phyloP scores from a whole-genome alignment of 1,140 invertebrate species.

The Tetranychus urticae region DNA sequence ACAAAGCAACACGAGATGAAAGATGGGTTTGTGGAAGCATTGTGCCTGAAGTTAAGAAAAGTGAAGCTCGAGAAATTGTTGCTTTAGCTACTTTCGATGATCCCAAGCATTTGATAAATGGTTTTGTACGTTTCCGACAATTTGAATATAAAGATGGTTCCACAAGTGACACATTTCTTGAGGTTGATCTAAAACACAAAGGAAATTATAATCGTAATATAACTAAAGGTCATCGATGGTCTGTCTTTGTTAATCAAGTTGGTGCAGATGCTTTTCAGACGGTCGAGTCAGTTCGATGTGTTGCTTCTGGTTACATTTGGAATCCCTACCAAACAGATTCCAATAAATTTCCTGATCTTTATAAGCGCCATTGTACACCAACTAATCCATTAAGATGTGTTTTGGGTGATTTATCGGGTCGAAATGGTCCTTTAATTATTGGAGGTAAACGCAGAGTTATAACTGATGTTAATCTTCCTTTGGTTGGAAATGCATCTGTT shows the following conservation, averaged over 20 bases:
- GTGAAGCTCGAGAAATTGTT: conserved; percentile 53
- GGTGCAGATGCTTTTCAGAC: conserved; percentile 70
- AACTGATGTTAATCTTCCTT: conserved; percentile 61
- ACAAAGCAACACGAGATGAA: conserved; percentile 31
- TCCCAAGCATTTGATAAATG: conserved; percentile 47
- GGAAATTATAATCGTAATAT: conserved; percentile 13
- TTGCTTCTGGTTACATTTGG: conserved; percentile 70
- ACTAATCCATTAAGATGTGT: conserved; percentile 70
- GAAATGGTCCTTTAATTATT: conserved; percentile 56
- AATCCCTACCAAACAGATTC: conserved; percentile 78
- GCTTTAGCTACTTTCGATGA: conserved; percentile 78
- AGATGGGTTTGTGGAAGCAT: conserved; percentile 56
- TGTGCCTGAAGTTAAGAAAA: conserved; percentile 46
- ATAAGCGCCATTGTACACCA: conserved; percentile 56
- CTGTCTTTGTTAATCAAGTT: conserved; percentile 72
- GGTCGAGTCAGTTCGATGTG: conserved; percentile 49
- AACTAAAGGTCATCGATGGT: conserved; percentile 54
- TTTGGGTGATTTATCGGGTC: conserved; percentile 66
- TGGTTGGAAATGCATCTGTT: conserved; percentile 35
- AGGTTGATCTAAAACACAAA: conserved; percentile 40
- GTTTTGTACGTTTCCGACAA: conserved; percentile 68
- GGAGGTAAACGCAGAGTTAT: conserved; percentile 50
- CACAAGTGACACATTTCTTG: conserved; percentile 62
- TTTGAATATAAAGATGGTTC: conserved; percentile 59
- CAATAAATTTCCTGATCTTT: conserved; percentile 41